These are phyloP conservation scores for Ashinkailepas kermadecensis DNA, from an alignment of 2,888 invertebrate species.

Conservation along the genomic window DNA sequence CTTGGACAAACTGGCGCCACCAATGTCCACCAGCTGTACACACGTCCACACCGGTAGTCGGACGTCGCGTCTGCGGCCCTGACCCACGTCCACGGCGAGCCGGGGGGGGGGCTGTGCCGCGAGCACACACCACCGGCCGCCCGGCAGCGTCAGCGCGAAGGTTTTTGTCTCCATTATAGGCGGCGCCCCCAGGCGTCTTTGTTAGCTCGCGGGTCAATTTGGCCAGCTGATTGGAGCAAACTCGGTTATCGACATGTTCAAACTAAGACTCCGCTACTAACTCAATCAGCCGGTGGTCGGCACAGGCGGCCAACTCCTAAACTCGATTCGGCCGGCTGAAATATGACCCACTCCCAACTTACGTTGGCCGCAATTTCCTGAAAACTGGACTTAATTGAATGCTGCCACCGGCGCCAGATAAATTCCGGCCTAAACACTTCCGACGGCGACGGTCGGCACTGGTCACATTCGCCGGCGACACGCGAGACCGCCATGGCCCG, in stretches of 20 bases:
- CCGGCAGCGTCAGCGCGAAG: not conserved
- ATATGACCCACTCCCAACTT: slow-evolving; percentile 14
- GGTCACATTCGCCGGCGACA: not conserved
- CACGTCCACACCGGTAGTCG: too few species aligned
- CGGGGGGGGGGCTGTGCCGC: not conserved
- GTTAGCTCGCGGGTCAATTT: slow-evolving; percentile 17
- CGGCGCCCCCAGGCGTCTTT: slow-evolving; percentile 4
- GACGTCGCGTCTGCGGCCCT: too few species aligned
- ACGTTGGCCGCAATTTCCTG: not conserved
- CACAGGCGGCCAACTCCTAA: not conserved
- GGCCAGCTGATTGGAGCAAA: not conserved
- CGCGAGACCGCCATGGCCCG: not conserved
- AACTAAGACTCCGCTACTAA: slow-evolving; percentile 16
- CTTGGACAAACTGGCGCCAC: too few species aligned
- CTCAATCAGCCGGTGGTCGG: not conserved
- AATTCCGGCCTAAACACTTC: slow-evolving; percentile 3
- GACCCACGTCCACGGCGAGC: not conserved
- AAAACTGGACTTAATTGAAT: slow-evolving; percentile 5
- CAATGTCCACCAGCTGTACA: too few species aligned
- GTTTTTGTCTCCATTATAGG: slow-evolving; percentile 20
- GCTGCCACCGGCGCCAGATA: not conserved
- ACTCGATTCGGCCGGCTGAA: slow-evolving; percentile 11
- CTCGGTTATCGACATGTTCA: slow-evolving; percentile 19
- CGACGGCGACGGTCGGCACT: not conserved
- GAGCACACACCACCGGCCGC: not conserved